Evolutionary conservation across 92 coral and sea anemone genomes (phyloP), one percentile per base, ranked within the genome.

Genomic region (Porites divaricata): DNA sequence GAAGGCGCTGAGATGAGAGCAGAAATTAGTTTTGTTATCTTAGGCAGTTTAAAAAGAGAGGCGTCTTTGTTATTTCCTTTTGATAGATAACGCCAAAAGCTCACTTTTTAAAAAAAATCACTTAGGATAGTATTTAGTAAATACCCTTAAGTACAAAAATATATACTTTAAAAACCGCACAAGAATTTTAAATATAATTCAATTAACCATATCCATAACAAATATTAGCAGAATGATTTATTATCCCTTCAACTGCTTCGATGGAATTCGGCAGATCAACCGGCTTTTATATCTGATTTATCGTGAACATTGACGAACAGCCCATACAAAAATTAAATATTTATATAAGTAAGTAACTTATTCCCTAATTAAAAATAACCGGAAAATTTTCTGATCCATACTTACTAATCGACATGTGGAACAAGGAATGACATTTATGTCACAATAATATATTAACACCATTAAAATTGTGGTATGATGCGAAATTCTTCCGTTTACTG

Each of bases 81-180:
- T 17, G 17, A 6, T 8, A 4, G 1, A 68, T 3, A 16, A 5
- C 16, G 21, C 13, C 10, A 23, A 21, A 26, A 41, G 61, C 21
- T 59, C 21, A 63, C 48, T 35, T 35, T 35, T 35, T 6, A 35
- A 35, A 45, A 45, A 41, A 14, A 35, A 76, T 13, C 61, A 49
- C 22, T 77, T 63, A 19, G 53, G 69, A 20, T 24, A 35, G 64
- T 63, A 35, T 45, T 62, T 63, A 8, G 26, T 20, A 10, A 10
- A 19, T 2, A 68, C 59, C 80, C 28, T 50, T 61, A 59, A 59
- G 69, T 76, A 76, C 56, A 76, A 76, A 76, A 76, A 61, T 59
- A 59, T 48, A 61, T 26, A 59, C 68, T 76, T 41, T 9, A 19
- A 25, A 76, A 76, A 61, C 80, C 80, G 16, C 69, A 61, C 57